Conservation (phyloP, 2,888 invertebrate species). For the Dendrolimus pini region DNA sequence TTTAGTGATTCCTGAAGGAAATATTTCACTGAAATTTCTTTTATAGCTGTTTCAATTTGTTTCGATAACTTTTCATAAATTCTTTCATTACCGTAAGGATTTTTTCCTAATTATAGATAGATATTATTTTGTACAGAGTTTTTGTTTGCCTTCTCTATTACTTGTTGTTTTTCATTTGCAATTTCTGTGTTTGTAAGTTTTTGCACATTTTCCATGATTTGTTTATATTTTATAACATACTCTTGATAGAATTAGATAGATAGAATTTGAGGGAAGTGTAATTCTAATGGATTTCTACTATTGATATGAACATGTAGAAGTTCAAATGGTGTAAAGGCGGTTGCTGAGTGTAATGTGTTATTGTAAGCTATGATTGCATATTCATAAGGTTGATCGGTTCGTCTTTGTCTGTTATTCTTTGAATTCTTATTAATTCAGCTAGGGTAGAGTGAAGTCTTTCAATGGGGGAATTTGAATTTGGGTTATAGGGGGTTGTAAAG, state of each 20-base stretch:
- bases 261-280: slow-evolving; percentile 25
- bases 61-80: no score
- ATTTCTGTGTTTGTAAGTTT: no score
- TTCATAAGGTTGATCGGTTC: slow-evolving; percentile 11
- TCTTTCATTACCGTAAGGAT: no score
- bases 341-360: slow-evolving; percentile 21
- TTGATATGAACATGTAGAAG: slow-evolving; percentile 24
- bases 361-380: slow-evolving; percentile 25
- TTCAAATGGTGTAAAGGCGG: slow-evolving; percentile 22
- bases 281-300: slow-evolving; percentile 23
- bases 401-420: slow-evolving; percentile 16
- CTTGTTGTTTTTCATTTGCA: no score
- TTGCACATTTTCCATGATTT: background rate
- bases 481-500: slow-evolving; percentile 17
- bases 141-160: no score
- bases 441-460: slow-evolving; percentile 16
- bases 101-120: no score
- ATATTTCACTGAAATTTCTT: no score
- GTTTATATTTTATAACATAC: slow-evolving; percentile 80
- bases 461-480: slow-evolving; percentile 16
- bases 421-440: slow-evolving; percentile 16
- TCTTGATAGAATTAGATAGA: slow-evolving; percentile 81
- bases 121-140: slow-evolving; percentile 1
- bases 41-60: no score
- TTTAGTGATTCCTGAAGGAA: no score